Evolutionary conservation across 2,113 vertebrate species (phyloP), one percentile per base, ranked within the genome.

Genomic region (Arothron firmamentum): DNA sequence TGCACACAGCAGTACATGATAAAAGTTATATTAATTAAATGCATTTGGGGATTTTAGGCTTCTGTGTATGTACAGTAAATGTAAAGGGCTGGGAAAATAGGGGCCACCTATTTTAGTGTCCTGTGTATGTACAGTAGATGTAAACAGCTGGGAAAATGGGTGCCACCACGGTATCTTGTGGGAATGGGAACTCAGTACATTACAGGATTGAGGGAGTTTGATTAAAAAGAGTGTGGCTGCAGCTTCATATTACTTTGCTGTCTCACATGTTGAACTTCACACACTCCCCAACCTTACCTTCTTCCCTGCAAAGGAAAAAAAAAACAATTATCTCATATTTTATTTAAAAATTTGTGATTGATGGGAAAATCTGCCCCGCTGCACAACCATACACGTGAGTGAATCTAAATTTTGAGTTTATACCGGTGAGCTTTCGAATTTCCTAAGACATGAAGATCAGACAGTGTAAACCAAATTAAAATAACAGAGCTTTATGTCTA

Each of bases 241-340:
- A 52, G 57, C 59, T 31, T 81, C 62, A 63, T 12, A 54, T 83
- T 81, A 78, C 77, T 11, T 50, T 49, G 42, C 34, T 53, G 21
- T 41, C 23, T 15, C 43, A 50, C 45, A 53, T 28, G 25, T 64
- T 50, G 11, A 41, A 18, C 15, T 18, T 5, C 67, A 62, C 59
- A 59, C 28, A 23, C 54, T 21, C 31, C 57, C 25, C 55, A 19
- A 47, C 45, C n/a, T 13, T 43, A 10, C 45, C 1, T 47, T 17
- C n/a, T 17, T 17, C 43, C 43, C 43, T 45, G 43, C n/a, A 47
- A 38, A 38, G 34, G 34, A 38, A 38, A 38, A 1, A 12, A 38
- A 38, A 38, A 31, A 31, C 10, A 38, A 9, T 1, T 38, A 38
- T 38, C 1, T 38, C 34, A 9, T 38, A 2, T 38, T 38, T 11